Evolutionary conservation across 2,888 invertebrate genomes (phyloP), one percentile per base, ranked within the genome.

Genomic region (Drosophila anomalipes): DNA sequence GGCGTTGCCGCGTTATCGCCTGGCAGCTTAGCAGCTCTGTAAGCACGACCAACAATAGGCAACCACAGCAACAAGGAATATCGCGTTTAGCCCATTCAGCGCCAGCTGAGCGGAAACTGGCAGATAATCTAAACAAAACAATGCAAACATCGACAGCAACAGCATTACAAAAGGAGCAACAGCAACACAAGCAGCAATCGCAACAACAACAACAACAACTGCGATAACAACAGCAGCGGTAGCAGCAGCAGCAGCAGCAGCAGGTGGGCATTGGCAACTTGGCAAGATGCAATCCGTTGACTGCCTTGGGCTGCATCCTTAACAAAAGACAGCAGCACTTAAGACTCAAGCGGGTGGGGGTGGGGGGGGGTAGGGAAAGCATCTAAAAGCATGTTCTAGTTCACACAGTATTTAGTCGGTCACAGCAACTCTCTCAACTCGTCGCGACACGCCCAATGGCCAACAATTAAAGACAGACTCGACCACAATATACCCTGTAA

Each of bases 81-180:
- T 66, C 68, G 47, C 58, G 51, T 22, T 71, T 53, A 57, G 66
- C 65, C 64, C 68, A 77, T 77, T 77, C 71, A 47, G 65, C 80
- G 87, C 75, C 85, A 82, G 79, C 76, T 82, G 81, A 73, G 79
- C 76, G 70, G 71, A 72, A 76, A 72, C 60, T 57, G 71, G 32
- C 74, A 61, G 79, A 84, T 82, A 86, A 86, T 83, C 67, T 73
- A 76, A 74, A 57, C 84, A 80, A 62, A 63, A 69, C 79, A 79
- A 75, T 75, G 75, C 69, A 74, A 64, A 68, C 66, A 66, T 33
- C 44, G 37, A 52, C 49, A 63, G 37, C 49, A 70, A 32, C 58
- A 65, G 28, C 37, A 26, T 22, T 49, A 26, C 28, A 35, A 49
- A 49, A 49, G 4, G 35, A 41, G 33, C 47, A 47, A 10, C 44